phyloP scores from a whole-genome alignment of 2,113 vertebrate genomes.

The Ivindomyrus marchei region DNA sequence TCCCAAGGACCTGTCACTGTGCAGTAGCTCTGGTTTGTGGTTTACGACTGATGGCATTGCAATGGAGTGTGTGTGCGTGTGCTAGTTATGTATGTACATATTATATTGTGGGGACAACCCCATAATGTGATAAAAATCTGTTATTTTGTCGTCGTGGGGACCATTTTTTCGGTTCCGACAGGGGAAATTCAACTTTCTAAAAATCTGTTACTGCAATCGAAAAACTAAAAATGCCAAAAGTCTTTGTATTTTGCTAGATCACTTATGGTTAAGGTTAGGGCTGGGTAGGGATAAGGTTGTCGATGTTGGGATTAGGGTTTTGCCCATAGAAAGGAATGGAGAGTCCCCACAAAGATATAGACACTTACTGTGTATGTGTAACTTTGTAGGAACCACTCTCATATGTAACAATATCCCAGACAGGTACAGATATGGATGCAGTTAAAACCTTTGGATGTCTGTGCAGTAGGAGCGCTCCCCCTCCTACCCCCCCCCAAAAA shows the following conservation, averaged over 20 bases:
- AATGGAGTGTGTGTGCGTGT: neutral
- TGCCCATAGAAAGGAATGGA: no score
- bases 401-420: no score
- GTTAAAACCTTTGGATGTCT: no score
- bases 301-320: no score
- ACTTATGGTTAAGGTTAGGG: no score
- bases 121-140: neutral
- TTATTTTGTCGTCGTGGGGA: neutral
- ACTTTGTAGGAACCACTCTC: neutral
- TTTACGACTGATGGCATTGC: neutral
- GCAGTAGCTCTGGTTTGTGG: neutral
- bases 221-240: no score
- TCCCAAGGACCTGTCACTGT: neutral
- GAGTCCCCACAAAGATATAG: no score
- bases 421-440: no score
- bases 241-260: no score
- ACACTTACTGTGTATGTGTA: neutral
- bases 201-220: neutral
- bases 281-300: no score
- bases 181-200: neutral
- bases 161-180: neutral
- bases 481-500: no score
- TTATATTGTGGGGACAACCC: neutral
- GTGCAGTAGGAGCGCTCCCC: no score
- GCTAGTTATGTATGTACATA: neutral